Percentiles rank a stretch among this genome's conserved stretches.
These are phyloP conservation scores for Trichogramma pretiosum DNA, from an alignment of 1,140 invertebrate genomes.

Conservation along the genomic window DNA sequence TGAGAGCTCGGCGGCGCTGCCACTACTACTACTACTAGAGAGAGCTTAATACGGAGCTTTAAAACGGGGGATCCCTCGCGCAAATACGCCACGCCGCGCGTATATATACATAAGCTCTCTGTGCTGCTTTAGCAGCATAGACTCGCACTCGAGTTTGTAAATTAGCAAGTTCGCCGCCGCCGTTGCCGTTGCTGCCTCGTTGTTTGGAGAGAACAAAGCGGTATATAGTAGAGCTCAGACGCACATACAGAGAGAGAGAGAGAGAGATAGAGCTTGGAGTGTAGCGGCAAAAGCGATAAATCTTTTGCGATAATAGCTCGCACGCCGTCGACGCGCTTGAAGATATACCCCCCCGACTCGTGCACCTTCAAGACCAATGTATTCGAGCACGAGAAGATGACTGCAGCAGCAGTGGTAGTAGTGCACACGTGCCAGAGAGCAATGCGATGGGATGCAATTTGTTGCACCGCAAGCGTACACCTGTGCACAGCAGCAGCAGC, in stretches of 20 bases:
- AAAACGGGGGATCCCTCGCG: no score
- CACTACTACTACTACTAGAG: no score
- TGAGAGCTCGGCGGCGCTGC: no score
- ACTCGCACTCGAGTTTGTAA: constrained; percentile 7
- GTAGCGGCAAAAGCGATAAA: constrained; percentile 7
- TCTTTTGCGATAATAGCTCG: constrained; percentile 7
- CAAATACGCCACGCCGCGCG: no score
- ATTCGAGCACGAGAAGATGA: background rate
- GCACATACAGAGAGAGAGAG: no score
- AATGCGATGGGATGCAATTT: constrained; percentile 3
- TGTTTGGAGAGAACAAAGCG: background rate
- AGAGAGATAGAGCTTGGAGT: no score
- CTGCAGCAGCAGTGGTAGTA: background rate
- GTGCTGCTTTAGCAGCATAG: no score
- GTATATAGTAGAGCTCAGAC: no score
- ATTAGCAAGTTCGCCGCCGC: constrained; percentile 6
- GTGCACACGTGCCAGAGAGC: background rate
- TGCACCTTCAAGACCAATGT: no score
- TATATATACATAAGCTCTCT: no score
- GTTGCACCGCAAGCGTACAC: constrained; percentile 1
- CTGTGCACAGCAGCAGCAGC: background rate
- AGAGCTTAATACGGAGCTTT: no score
- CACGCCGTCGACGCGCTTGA: background rate
- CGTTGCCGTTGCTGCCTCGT: background rate
- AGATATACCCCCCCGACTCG: no score